phyloP scores from a whole-genome alignment of 2,888 invertebrate species.

The Epinotia bilunana region DNA sequence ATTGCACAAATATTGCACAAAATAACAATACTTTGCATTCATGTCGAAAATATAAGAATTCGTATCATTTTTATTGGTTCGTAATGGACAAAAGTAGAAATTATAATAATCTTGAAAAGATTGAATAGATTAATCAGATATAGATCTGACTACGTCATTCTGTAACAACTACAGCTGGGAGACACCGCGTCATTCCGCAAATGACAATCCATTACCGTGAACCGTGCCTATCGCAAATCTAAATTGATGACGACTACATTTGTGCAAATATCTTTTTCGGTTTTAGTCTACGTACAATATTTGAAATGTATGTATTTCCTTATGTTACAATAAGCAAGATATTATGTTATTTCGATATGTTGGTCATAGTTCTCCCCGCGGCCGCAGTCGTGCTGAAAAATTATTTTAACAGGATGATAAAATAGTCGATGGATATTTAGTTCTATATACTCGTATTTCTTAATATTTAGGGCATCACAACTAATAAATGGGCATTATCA shows the following conservation, averaged over 20 bases:
- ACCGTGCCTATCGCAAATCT: constrained; percentile 30
- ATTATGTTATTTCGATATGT: too few species aligned
- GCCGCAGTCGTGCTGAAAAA: too few species aligned
- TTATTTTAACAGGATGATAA: too few species aligned
- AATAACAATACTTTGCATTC: background rate
- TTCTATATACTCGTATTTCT: too few species aligned
- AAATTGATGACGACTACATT: constrained; percentile 38
- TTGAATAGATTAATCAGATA: background rate
- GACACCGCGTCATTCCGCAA: constrained; percentile 36
- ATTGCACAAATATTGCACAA: too few species aligned
- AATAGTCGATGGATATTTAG: too few species aligned
- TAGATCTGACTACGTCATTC: constrained; percentile 15
- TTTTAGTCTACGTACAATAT: background rate
- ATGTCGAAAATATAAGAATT: background rate
- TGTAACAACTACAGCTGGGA: constrained; percentile 13
- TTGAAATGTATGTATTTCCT: background rate
- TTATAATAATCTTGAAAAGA: background rate
- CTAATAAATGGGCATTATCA: too few species aligned
- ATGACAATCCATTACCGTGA: constrained; percentile 42
- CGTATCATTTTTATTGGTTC: background rate
- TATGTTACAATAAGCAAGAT: background rate
- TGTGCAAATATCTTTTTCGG: background rate
- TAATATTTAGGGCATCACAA: too few species aligned
- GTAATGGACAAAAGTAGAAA: background rate
- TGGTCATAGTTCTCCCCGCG: too few species aligned